Base-by-base conservation (phyloP, 2,888 invertebrate species). In the Rhaphigaster nebulosa region DNA sequence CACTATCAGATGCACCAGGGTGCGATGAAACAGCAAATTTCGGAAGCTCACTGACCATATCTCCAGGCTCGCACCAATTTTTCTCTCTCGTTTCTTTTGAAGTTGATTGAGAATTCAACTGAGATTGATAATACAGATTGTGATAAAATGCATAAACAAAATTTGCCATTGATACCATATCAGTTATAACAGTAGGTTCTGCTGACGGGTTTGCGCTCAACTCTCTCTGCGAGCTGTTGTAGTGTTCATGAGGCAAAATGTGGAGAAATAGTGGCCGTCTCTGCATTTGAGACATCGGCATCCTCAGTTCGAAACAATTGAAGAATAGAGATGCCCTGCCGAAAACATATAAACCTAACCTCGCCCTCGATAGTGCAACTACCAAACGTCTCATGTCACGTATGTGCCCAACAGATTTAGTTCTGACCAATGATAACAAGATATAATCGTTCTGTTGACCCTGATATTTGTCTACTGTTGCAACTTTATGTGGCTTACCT, bases 371-470 rank as follows among this genome's bases (percentile, higher is more conserved):
- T 96, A 99, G 98, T 8, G 99, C 99, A 8, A 99, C 99, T 84
- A 99, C 97, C 92, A 99, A 95, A 93, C 99, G 97, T 18, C 99
- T 95, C 0, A 99, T 97, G 94, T 99, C 99, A 56, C 99, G 95
- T 92, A 99, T 95, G 95, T 99, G 99, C 65, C 99, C 99, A n/a
- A 99, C 99, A 0, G 98, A 98, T 93, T 97, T 97, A 0, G 99
- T 99, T 92, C 99, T 96, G 41, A 99, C 99, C 87, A 99, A 94
- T 0, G 99, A 99, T 88, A 99, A 95, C 29, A 99, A 95, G 91
- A 99, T 98, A 93, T 98, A 98, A 94, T 99, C 99, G 94, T 99
- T 99, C 94, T 99, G 99, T 93, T 99, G 99, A 91, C 99, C 99
- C 93, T 99, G 99, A 94, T 99, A 99, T 93, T 99, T 99, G 94